phyloP scores from a whole-genome alignment of 1,140 invertebrate genomes.

The Anagrus nilaparvatae region DNA sequence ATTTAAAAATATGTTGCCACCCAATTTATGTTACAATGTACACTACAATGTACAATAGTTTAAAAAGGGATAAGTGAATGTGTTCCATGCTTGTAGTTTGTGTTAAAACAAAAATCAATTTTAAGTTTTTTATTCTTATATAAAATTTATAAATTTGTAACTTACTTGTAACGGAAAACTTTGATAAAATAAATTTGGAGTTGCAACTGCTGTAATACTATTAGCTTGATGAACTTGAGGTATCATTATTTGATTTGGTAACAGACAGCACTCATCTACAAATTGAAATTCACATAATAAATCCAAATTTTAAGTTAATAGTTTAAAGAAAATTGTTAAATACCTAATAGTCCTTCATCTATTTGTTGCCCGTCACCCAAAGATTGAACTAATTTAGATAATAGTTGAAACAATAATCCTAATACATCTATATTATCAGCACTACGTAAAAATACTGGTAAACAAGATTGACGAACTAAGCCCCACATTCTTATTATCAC shows the following conservation, averaged over 20 bases:
- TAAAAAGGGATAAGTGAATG: no score
- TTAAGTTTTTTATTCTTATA: no score
- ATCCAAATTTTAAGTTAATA: no score
- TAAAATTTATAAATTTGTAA: conserved; percentile 9
- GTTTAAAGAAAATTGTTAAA: no score
- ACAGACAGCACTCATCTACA: conserved; percentile 76
- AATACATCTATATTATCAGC: conserved; percentile 72
- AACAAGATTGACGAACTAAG: conserved; percentile 61
- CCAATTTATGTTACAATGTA: no score
- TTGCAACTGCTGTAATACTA: conserved; percentile 54
- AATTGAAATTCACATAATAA: conserved; percentile 8
- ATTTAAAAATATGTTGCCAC: no score
- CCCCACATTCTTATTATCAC: conserved; percentile 85
- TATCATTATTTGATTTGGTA: conserved; percentile 77
- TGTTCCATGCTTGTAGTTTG: no score
- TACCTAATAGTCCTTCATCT: conserved; percentile 67
- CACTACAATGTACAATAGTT: no score
- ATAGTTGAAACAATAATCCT: conserved; percentile 64
- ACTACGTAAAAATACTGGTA: conserved; percentile 67
- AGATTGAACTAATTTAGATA: conserved; percentile 69
- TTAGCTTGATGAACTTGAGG: conserved; percentile 60
- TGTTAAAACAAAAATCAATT: no score
- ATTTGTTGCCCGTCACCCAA: conserved; percentile 41
- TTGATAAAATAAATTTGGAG: conserved; percentile 57
- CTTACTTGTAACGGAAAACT: conserved; percentile 55